Base-by-base conservation (phyloP, 1,140 invertebrate species). In the Bathynomus jamesi region DNA sequence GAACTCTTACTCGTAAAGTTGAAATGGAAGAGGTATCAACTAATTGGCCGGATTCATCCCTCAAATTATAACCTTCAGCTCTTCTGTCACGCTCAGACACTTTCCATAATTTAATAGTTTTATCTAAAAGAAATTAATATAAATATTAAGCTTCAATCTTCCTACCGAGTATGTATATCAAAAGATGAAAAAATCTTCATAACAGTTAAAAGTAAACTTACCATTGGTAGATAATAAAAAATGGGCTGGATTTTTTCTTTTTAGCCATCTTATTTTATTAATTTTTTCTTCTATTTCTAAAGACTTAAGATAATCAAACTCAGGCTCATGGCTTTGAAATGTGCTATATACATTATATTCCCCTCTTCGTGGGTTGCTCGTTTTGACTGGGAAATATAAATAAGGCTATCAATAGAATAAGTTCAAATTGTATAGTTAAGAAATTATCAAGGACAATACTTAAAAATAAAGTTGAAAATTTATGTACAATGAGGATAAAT, bases 231-330 rank as follows among this genome's bases (percentile, higher is more conserved):
- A 99, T 0, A 99, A 87, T 71, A 99, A 87, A 85, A 99, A 99
- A 83, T 99, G 96, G 61, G 97, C 93, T 78, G 94, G 95, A 84
- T 99, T 99, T 84, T 96, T 96, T 80, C 96, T 86, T 82, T 93
- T 94, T 61, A 99, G 85, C 97, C 97, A 99, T 83, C 95, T 87
- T 76, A 99, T 99, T 88, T 99, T 99, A 85, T 99, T 99, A 80
- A 99, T 99, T 87, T 99, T 99, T 86, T 99, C 98, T 87, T 99
- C 98, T 82, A 99, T 99, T 86, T 99, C 97, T 83, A 99, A 86
- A 80, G 95, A 98, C 85, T 99, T 99, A 80, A 99, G 88, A 85
- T 99, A 99, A 84, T 99, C 97, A 85, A 99, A 99, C 84, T 99
- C 98, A 27, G 98, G 96, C 83, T 99, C 98, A 83, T 99, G 98